These are phyloP conservation scores for Zaprionus obscuricornis DNA, from an alignment of 2,888 invertebrate species.

Conservation along the genomic window DNA sequence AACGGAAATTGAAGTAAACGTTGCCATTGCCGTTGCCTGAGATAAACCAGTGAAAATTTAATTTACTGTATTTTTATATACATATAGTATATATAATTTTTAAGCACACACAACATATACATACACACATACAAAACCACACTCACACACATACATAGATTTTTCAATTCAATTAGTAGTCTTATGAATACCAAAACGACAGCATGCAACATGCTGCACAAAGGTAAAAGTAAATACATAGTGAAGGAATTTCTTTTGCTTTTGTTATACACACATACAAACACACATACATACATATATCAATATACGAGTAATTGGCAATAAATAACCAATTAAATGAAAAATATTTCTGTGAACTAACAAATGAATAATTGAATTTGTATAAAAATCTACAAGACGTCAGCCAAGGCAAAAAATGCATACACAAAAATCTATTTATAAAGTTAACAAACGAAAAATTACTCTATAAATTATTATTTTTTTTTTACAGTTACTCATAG, in stretches of 20 bases:
- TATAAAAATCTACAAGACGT: constrained; percentile 5
- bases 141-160: too few relatives aligned
- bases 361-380: constrained; percentile 54
- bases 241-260: constrained; percentile 21
- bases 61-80: constrained; percentile 28
- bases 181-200: constrained; percentile 19
- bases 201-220: neutral
- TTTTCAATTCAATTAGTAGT: constrained; percentile 43
- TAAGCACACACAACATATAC: too few relatives aligned
- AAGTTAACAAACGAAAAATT: too few relatives aligned
- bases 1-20: neutral
- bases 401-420: neutral
- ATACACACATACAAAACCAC: too few relatives aligned
- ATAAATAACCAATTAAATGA: constrained; percentile 66
- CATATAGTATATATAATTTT: too few relatives aligned
- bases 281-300: too few relatives aligned
- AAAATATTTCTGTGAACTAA: constrained; percentile 50
- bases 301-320: constrained; percentile 35
- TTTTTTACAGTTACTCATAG: too few relatives aligned
- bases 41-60: constrained; percentile 9
- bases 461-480: too few relatives aligned
- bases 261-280: constrained; percentile 1
- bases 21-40: neutral
- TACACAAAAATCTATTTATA: too few relatives aligned
- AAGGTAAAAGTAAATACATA: constrained; percentile 13